Percentiles rank a stretch among this genome's conserved stretches.
phyloP scores from a whole-genome alignment of 2,797 vertebrate species.

The Bucorvus abyssinicus region DNA sequence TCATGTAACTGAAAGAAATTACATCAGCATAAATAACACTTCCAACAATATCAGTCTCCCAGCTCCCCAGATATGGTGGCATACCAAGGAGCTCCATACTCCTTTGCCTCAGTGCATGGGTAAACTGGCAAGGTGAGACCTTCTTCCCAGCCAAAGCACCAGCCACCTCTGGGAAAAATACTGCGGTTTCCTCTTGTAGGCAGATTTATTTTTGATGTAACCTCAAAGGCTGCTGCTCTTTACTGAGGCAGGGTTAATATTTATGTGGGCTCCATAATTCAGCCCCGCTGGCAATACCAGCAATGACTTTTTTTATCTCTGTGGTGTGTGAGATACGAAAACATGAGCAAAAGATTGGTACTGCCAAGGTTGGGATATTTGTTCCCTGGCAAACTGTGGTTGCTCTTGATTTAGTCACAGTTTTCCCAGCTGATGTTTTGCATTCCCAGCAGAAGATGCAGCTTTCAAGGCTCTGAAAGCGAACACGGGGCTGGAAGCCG shows the following conservation, averaged over 20 bases:
- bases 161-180: not conserved
- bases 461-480: not conserved
- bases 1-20: not conserved
- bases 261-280: not conserved
- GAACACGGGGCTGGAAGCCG: not conserved
- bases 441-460: not conserved
- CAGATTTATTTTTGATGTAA: not conserved
- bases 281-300: not conserved
- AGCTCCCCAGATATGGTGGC: fast-evolving
- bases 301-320: not conserved
- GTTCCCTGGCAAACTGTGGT: not conserved
- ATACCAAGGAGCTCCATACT: not conserved
- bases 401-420: not conserved
- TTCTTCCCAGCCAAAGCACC: not conserved
- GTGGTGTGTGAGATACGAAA: not conserved
- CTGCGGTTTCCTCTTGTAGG: not conserved
- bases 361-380: not conserved
- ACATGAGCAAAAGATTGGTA: not conserved
- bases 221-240: not conserved
- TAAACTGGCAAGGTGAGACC: not conserved
- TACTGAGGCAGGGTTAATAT: not conserved
- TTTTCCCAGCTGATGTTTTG: conserved; percentile 21
- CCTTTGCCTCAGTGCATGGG: not conserved
- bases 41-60: fast-evolving
- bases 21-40: not conserved